Evolutionary conservation across 2,888 invertebrate genomes (phyloP).

Genomic region (Auanema sp.): DNA sequence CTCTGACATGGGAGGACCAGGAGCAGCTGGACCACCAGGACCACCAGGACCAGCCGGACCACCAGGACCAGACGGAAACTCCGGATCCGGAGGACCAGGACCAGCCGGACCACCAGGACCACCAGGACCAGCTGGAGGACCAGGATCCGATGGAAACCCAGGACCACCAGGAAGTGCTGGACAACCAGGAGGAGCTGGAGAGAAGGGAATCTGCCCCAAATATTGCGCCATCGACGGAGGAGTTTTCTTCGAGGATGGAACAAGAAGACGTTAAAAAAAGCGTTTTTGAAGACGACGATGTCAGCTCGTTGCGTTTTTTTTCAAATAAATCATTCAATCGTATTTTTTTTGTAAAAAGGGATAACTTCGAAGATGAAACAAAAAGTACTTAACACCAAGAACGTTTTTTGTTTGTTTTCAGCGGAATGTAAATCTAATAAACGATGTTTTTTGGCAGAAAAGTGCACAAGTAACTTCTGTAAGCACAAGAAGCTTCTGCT

Average conservation of each 20-base stretch:
- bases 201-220: constrained; percentile 53
- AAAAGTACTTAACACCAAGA: no score
- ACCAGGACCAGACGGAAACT: constrained; percentile 36
- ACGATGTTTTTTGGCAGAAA: no score
- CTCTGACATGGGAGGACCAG: constrained; percentile 28
- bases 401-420: no score
- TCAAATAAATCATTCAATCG: no score
- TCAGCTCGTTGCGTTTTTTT: no score
- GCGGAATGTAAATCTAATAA: no score
- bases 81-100: constrained; percentile 21
- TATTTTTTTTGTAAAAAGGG: no score
- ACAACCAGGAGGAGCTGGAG: constrained; percentile 36
- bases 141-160: constrained; percentile 49
- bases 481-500: no score
- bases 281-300: no score
- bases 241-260: constrained; percentile 64
- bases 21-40: constrained; percentile 43
- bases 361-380: no score
- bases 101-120: constrained; percentile 45
- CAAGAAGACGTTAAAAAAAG: constrained; percentile 12
- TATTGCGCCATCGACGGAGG: constrained; percentile 49
- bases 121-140: constrained; percentile 36
- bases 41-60: constrained; percentile 36
- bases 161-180: constrained; percentile 40
- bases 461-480: no score